A percentile compares a stretch with the other conserved stretches of the same genome.
Conservation (phyloP, 2,797 vertebrate genomes). For the Danio kyathit region DNA sequence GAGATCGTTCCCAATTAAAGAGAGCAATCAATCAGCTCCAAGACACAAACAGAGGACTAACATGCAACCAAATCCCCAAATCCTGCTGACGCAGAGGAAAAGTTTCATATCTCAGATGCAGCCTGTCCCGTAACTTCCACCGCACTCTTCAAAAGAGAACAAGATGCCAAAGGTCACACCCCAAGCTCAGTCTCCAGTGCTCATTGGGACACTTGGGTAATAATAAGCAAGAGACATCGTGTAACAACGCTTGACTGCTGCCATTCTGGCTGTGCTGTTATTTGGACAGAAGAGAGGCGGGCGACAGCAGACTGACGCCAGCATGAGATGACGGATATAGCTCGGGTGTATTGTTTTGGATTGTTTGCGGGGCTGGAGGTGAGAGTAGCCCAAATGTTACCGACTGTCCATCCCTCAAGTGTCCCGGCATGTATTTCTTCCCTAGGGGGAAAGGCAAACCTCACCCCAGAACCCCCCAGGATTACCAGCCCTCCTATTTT, state of each 20-base stretch:
- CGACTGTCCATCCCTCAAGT: conserved; percentile 59
- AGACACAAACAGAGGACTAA: conserved; percentile 82
- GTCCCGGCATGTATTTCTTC: conserved; percentile 50
- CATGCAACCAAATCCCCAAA: conserved; percentile 81
- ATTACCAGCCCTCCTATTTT: conserved; percentile 51
- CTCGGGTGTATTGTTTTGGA: conserved; percentile 54
- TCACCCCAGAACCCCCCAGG: conserved; percentile 46
- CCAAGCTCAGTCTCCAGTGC: conserved; percentile 48
- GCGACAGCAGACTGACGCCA: conserved; percentile 55
- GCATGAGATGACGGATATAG: conserved; percentile 60
- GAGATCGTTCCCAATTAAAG: conserved; percentile 76
- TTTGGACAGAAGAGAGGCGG: conserved; percentile 39
- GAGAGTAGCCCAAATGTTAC: conserved; percentile 53
- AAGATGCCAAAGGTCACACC: conserved; percentile 61
- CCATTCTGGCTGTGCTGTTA: conserved; percentile 43
- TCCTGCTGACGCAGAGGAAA: conserved; percentile 78
- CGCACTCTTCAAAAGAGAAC: conserved; percentile 60
- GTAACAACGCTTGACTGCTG: conserved; percentile 44
- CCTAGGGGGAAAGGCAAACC: conserved; percentile 47
- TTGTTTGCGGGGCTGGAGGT: conserved; percentile 52
- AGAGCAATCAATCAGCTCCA: conserved; percentile 83
- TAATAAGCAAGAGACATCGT: conserved; percentile 58
- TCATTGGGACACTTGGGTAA: conserved; percentile 46
- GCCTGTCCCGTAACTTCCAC: conserved; percentile 72
- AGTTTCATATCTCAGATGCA: conserved; percentile 76